phyloP scores from a whole-genome alignment of 2,113 vertebrate genomes.

The Baryphthengus martii region DNA sequence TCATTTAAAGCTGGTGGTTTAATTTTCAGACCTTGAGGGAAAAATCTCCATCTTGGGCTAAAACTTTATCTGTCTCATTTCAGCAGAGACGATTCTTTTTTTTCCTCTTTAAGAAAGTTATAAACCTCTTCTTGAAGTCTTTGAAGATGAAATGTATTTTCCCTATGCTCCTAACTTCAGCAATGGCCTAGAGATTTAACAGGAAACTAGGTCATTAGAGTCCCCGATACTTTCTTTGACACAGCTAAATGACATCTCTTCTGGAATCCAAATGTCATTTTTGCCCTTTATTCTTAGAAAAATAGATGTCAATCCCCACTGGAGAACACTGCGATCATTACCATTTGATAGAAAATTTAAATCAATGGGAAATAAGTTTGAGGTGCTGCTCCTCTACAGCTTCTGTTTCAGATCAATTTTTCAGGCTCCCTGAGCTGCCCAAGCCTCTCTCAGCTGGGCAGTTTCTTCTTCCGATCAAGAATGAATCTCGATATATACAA shows the following conservation, averaged over 20 bases:
- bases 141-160: constrained; percentile 46
- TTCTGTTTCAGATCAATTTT: neutral
- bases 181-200: constrained; percentile 53
- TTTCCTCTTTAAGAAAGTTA: constrained; percentile 33
- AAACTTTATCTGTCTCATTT: constrained; percentile 38
- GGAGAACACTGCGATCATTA: constrained; percentile 16
- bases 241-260: constrained; percentile 49
- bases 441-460: neutral
- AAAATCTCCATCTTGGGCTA: constrained; percentile 19
- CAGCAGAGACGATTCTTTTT: constrained; percentile 37
- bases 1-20: neutral
- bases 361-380: constrained; percentile 6
- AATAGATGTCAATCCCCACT: constrained; percentile 26
- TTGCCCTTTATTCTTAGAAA: constrained; percentile 46
- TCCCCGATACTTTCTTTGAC: constrained; percentile 33
- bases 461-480: neutral
- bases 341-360: constrained; percentile 18
- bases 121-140: constrained; percentile 46
- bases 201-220: constrained; percentile 60
- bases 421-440: neutral
- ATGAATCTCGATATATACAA: neutral
- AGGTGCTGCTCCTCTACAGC: neutral
- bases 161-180: constrained; percentile 35
- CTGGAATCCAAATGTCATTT: constrained; percentile 43
- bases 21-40: constrained; percentile 41